Evolutionary conservation across 2,113 vertebrate genomes (phyloP).

Genomic region (Catharus fuscescens): DNA sequence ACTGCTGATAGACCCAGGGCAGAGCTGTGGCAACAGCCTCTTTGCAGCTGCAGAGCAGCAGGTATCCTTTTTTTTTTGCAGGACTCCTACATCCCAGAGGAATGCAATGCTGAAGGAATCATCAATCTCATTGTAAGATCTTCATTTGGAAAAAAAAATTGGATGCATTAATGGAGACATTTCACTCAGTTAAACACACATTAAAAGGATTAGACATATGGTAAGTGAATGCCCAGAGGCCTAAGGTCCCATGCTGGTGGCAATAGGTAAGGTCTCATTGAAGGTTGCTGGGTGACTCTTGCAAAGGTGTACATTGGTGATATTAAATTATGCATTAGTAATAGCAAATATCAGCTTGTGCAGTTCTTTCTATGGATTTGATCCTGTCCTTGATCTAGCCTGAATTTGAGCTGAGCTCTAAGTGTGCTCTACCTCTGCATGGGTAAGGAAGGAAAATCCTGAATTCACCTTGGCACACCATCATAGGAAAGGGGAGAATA

Average conservation of each 20-base stretch:
- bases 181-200: not conserved
- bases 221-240: not conserved
- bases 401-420: not conserved
- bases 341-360: not conserved
- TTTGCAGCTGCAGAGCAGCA: not conserved
- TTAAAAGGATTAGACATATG: not conserved
- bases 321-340: not conserved
- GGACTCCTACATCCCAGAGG: not conserved
- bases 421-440: not conserved
- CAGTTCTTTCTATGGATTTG: not conserved
- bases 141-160: not conserved
- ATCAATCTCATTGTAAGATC: not conserved
- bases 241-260: not conserved
- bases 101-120: not conserved
- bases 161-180: not conserved
- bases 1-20: not conserved
- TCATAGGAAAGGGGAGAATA: not conserved
- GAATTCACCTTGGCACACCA: not conserved
- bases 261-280: not conserved
- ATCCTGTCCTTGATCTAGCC: not conserved
- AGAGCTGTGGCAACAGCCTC: not conserved
- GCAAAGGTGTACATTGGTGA: not conserved
- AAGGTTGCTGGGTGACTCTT: not conserved
- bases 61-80: not conserved
- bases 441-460: not conserved